These are phyloP conservation scores for Helarctos malayanus DNA, from an alignment of 2,797 vertebrate species.

Conservation along the genomic window DNA sequence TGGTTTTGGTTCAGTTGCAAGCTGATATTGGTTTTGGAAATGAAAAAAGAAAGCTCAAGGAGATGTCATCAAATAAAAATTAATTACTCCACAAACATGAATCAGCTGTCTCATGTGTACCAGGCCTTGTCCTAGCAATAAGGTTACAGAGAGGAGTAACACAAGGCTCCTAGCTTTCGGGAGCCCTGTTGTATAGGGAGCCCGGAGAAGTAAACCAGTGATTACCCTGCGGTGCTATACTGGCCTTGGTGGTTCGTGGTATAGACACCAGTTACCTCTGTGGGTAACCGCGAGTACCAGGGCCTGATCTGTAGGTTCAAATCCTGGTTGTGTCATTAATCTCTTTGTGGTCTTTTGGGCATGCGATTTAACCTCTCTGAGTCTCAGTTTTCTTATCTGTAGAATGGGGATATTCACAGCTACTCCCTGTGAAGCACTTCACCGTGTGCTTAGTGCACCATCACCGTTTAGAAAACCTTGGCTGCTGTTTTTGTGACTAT, in stretches of 20 bases:
- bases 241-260: no score
- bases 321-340: neutral
- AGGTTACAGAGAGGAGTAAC: neutral
- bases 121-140: neutral
- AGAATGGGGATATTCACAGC: neutral
- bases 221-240: no score
- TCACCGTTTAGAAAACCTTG: neutral
- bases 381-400: neutral
- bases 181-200: neutral
- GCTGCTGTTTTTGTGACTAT: neutral
- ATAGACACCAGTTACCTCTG: neutral
- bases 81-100: neutral
- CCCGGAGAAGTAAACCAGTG: neutral
- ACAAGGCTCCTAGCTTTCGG: fast-evolving
- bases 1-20: conserved; percentile 56
- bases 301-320: neutral
- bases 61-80: neutral
- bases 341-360: neutral
- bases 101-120: neutral
- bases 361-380: neutral
- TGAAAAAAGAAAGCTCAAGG: neutral
- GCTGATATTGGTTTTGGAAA: conserved; percentile 49
- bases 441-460: fast-evolving
- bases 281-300: neutral
- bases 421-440: neutral